Percentiles rank a stretch among this genome's conserved stretches.
These are phyloP conservation scores for Henricia sp. DNA, from an alignment of 53 echinoderm and acorn worm species.

Conservation along the genomic window DNA sequence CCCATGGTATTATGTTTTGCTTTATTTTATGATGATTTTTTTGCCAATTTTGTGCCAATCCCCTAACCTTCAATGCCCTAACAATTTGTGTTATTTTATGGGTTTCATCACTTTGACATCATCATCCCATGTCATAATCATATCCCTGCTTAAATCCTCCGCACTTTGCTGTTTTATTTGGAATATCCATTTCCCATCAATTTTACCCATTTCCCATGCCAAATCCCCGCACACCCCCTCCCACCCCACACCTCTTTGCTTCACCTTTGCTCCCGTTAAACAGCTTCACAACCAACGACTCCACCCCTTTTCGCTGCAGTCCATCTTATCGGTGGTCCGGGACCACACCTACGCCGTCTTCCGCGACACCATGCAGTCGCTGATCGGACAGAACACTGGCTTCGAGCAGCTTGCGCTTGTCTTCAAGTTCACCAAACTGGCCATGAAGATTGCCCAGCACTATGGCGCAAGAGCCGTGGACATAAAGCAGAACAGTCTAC, in stretches of 20 bases:
- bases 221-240: not conserved
- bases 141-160: no score
- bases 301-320: slow-evolving; percentile 67
- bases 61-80: not conserved
- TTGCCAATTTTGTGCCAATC: not conserved
- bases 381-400: slow-evolving; percentile 86
- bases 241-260: not conserved
- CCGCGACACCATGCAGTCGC: slow-evolving; percentile 81
- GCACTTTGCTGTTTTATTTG: not conserved
- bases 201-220: no score
- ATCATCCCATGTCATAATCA: not conserved
- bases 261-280: not conserved
- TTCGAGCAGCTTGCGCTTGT: slow-evolving; percentile 93
- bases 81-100: not conserved
- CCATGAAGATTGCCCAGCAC: slow-evolving; percentile 85
- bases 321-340: slow-evolving; percentile 71
- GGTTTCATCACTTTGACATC: not conserved
- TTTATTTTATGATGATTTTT: no score
- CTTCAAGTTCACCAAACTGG: slow-evolving; percentile 96
- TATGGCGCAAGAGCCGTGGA: slow-evolving; percentile 72
- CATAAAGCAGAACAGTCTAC: slow-evolving; percentile 94
- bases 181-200: not conserved
- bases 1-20: not conserved
- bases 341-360: slow-evolving; percentile 88
- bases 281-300: slow-evolving; percentile 58